Evolutionary conservation across 2,113 vertebrate genomes (phyloP).

Genomic region (Ameiurus melas): DNA sequence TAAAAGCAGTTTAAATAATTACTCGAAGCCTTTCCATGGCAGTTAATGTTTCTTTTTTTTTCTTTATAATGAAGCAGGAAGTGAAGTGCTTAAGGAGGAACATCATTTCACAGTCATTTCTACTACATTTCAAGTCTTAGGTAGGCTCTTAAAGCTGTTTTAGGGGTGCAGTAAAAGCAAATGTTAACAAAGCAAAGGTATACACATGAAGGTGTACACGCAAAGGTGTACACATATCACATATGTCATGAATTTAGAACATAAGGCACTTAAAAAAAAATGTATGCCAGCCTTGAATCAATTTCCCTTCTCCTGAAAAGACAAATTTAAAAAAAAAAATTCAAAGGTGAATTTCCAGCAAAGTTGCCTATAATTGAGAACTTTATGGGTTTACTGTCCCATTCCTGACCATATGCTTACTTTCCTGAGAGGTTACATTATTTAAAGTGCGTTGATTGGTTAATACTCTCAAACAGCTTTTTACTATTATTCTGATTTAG

Average conservation of each 20-base stretch:
- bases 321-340: background rate
- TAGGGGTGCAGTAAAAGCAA: conserved; percentile 6
- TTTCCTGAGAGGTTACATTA: conserved; percentile 36
- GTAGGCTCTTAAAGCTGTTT: conserved; percentile 17
- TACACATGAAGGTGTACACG: too few species aligned
- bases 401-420: conserved; percentile 35
- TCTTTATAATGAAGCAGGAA: background rate
- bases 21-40: background rate
- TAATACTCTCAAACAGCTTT: conserved; percentile 18
- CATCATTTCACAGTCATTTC: background rate
- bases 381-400: conserved; percentile 19
- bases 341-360: conserved; percentile 21
- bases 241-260: conserved; percentile 4
- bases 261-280: background rate
- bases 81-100: background rate
- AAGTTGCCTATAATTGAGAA: background rate
- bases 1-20: background rate
- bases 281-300: background rate
- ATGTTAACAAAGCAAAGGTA: conserved; percentile 18
- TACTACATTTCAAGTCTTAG: conserved; percentile 23
- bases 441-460: conserved; percentile 39
- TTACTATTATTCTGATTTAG: conserved; percentile 34
- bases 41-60: background rate
- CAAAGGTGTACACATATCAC: background rate
- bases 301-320: background rate